A percentile compares a stretch with the other conserved stretches of the same genome.
These are phyloP conservation scores for Centropristis striata DNA, from an alignment of 2,113 vertebrate genomes.

Conservation along the genomic window DNA sequence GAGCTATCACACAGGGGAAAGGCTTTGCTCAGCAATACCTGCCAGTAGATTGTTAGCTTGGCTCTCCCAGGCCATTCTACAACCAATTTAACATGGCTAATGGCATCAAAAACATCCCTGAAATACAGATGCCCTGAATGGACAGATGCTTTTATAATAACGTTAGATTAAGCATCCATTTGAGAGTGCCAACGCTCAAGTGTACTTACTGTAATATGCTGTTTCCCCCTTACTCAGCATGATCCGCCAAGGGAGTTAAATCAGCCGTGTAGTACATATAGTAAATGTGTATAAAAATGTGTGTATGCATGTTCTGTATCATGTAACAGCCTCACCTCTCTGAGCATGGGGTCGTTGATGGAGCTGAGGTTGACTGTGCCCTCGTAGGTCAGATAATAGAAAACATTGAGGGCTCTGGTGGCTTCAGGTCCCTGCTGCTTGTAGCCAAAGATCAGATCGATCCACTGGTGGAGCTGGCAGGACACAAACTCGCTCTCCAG, in stretches of 20 bases:
- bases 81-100: slow-evolving; percentile 73
- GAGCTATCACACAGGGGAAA: slow-evolving; percentile 62
- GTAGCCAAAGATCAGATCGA: slow-evolving; percentile 98
- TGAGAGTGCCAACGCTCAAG: slow-evolving; percentile 53
- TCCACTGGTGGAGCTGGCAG: slow-evolving; percentile 99
- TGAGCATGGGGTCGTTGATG: slow-evolving; percentile 91
- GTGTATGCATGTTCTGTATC: background rate
- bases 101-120: slow-evolving; percentile 65
- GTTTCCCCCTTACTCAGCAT: slow-evolving; percentile 63
- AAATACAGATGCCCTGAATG: slow-evolving; percentile 39
- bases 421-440: slow-evolving; percentile 99
- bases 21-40: slow-evolving; percentile 74
- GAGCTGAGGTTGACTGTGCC: slow-evolving; percentile 95
- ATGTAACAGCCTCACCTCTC: slow-evolving; percentile 90
- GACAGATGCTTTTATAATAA: slow-evolving; percentile 65
- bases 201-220: slow-evolving; percentile 62
- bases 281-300: slow-evolving; percentile 25
- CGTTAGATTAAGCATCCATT: slow-evolving; percentile 67
- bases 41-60: slow-evolving; percentile 65
- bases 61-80: slow-evolving; percentile 50
- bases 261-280: slow-evolving; percentile 3
- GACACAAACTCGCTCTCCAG: slow-evolving; percentile 99
- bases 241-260: slow-evolving; percentile 35
- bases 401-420: slow-evolving; percentile 93
- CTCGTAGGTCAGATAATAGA: slow-evolving; percentile 98